Evolutionary conservation across 2,113 vertebrate genomes (phyloP).

Genomic region (Mesembrinibis cayennensis): DNA sequence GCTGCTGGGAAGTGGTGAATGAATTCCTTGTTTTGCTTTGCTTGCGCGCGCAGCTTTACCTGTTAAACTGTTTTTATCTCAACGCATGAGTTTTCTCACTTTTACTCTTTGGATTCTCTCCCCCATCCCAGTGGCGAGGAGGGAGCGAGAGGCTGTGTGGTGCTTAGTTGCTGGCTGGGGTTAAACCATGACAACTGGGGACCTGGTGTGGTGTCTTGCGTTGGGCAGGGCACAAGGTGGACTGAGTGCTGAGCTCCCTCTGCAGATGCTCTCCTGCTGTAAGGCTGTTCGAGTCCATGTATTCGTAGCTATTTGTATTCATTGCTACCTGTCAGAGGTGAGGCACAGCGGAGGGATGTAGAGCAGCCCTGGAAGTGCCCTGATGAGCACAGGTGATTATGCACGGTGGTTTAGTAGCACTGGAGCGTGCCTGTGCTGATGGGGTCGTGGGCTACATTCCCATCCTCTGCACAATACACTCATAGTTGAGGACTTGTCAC

Average conservation of each 20-base stretch:
- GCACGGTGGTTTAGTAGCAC: neutral
- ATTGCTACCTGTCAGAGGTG: neutral
- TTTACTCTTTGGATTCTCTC: no score
- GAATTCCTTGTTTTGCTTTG: no score
- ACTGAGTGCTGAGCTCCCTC: neutral
- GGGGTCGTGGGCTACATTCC: neutral
- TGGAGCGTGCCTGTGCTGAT: neutral
- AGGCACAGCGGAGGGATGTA: neutral
- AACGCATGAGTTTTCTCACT: no score
- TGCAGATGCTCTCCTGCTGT: neutral
- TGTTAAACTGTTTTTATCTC: no score
- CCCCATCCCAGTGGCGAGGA: no score
- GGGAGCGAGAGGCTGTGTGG: no score
- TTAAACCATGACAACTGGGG: neutral
- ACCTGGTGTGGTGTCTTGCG: accelerated
- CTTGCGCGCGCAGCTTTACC: no score
- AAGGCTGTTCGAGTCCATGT: neutral
- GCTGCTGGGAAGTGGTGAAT: no score
- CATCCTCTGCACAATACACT: neutral
- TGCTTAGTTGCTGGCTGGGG: no score
- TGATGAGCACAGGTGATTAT: neutral
- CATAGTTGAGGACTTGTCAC: neutral
- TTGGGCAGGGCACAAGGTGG: neutral
- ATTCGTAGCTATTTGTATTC: neutral
- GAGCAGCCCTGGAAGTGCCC: neutral